Conservation (phyloP, 2,113 vertebrate genomes). For the Limanda limanda region DNA sequence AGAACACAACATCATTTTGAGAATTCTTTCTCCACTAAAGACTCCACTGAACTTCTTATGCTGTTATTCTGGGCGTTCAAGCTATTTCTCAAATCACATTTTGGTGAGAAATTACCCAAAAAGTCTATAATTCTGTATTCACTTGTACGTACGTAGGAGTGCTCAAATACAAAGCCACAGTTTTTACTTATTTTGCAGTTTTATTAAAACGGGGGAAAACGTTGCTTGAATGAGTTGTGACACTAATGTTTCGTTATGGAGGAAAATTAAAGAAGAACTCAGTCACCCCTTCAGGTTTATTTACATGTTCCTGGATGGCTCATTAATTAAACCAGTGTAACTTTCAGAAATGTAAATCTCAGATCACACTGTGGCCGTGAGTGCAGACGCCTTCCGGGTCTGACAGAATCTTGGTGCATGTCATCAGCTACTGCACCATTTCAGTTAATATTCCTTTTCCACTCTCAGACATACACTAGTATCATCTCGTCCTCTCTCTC, state of each 20-base stretch:
- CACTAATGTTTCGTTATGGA: neutral
- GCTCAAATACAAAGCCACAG: too few relatives aligned
- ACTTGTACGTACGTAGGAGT: too few relatives aligned
- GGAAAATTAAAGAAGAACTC: neutral
- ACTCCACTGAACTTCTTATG: too few relatives aligned
- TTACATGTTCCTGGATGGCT: neutral
- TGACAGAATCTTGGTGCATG: neutral
- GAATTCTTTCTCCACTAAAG: neutral
- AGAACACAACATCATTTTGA: neutral
- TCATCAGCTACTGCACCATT: neutral
- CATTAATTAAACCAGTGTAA: neutral
- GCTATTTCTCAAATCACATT: too few relatives aligned
- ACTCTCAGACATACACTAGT: neutral
- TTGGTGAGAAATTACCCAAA: too few relatives aligned
- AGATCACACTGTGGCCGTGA: too few relatives aligned
- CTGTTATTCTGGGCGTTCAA: too few relatives aligned
- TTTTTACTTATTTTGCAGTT: neutral
- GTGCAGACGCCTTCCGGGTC: too few relatives aligned
- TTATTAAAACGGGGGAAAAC: neutral
- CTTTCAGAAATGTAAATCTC: neutral
- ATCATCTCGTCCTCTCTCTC: neutral
- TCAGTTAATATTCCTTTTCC: constrained; percentile 9
- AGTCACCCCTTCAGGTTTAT: too few relatives aligned
- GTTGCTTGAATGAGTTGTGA: neutral
- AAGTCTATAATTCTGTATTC: too few relatives aligned